Base-by-base conservation (phyloP, 1,140 invertebrate genomes). In the Cydia pomonella region DNA sequence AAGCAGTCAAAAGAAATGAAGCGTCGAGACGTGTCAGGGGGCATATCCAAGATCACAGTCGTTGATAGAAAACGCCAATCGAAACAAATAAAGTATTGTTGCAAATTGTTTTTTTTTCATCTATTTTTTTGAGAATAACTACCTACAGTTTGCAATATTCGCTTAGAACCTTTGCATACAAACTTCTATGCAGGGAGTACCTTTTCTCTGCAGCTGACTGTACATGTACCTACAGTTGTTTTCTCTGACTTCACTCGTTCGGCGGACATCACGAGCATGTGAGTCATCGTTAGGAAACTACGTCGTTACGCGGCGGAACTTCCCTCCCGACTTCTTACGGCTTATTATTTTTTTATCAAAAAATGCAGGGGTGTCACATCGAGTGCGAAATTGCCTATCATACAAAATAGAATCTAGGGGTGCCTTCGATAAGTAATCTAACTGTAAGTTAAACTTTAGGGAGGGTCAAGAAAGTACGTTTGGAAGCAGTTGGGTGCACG, bases 301-400 rank as follows among this genome's bases (percentile, higher is more conserved):
- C 27, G 29, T 69, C 27, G 64, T 38, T 69, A n/a, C 27, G 16
- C 13, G 64, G 13, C 29, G 64, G n/a, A 12, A 33, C 27, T 69
- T 69, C 64, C 64, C n/a, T 69, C 29, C 64, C 63, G 25, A 69
- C 64, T 69, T 41, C 64, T 69, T 69, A 69, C 21, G 64, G 29
- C 64, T 69, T 69, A 69, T 69, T 69, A 69, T 69, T 69, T 69
- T n/a, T 69, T 69, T 69, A 69, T 69, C 64, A 69, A 69, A 69
- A 69, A 69, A 69, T 69, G 64, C 64, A 38, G 29, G 64, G 64
- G 64, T 69, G 64, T 69, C 64, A 66, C 25, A 29, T 69, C 64
- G 29, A 69, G 64, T 69, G 64, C 64, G 29, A 69, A 69, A 69
- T 69, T 69, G 64, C 64, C 64, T 69, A 69, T 69, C 27, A 69